phyloP scores from a whole-genome alignment of 2,113 vertebrate genomes.

The Calyptomena viridis region DNA sequence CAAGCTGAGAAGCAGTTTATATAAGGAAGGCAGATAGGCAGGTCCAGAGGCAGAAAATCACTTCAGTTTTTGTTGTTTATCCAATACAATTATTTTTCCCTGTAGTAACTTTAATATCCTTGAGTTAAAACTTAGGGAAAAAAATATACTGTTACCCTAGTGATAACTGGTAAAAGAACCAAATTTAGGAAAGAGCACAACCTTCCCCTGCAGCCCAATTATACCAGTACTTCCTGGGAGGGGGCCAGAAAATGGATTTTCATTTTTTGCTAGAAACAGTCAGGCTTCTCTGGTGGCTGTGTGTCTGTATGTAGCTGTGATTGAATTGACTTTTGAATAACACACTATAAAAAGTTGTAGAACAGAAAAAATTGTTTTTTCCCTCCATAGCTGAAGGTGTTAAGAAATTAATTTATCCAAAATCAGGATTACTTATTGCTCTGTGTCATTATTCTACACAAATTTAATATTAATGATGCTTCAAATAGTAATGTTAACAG shows the following conservation, averaged over 20 bases:
- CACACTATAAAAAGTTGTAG: not conserved
- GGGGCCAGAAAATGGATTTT: not conserved
- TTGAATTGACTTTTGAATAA: conserved; percentile 3
- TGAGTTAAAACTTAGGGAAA: not conserved
- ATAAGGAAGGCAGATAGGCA: not conserved
- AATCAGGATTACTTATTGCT: not conserved
- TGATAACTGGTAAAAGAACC: not conserved
- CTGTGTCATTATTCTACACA: not conserved
- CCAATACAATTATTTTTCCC: not conserved
- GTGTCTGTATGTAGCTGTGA: not conserved
- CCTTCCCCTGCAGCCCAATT: not conserved
- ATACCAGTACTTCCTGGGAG: not conserved
- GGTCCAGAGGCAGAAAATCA: not conserved
- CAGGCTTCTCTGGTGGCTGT: not conserved
- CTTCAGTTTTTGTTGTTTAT: not conserved
- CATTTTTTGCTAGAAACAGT: not conserved
- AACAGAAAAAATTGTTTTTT: not conserved
- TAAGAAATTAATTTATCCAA: not conserved
- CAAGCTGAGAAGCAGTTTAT: not conserved
- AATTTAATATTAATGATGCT: not conserved
- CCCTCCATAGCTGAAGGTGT: not conserved
- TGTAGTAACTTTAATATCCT: not conserved
- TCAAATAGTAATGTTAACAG: not conserved
- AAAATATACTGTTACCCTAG: not conserved
- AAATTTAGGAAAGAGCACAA: not conserved